Conservation (phyloP, 2,113 vertebrate genomes). For the Bubo blakistoni region DNA sequence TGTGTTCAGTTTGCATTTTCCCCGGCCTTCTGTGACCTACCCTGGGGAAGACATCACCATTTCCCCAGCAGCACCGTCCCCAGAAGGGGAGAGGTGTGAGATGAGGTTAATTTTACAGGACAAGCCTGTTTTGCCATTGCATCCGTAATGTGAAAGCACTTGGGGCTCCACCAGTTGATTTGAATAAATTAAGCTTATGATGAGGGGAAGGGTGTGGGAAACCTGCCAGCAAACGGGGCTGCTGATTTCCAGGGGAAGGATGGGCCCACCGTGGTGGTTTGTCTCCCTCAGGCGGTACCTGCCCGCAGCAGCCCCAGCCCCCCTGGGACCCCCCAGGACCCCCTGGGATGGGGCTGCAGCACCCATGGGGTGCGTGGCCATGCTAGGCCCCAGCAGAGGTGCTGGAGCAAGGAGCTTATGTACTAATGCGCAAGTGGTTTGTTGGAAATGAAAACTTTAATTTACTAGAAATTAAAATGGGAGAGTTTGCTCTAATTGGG, state of each 20-base stretch:
- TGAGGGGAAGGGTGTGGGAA: neutral
- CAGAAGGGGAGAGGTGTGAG: neutral
- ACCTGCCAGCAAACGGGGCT: neutral
- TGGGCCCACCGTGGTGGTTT: neutral
- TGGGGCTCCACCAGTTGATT: accelerated
- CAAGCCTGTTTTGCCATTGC: neutral
- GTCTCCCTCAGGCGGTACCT: conserved; percentile 46
- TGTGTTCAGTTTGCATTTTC: neutral
- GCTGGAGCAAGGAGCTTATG: neutral
- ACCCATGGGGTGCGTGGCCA: neutral
- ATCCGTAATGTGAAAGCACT: accelerated
- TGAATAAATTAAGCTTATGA: accelerated
- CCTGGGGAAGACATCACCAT: neutral
- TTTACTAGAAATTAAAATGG: neutral
- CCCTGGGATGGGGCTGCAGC: too few relatives aligned
- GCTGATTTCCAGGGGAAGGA: neutral
- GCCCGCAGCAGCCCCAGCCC: neutral
- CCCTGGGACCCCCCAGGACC: neutral
- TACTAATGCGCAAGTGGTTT: neutral
- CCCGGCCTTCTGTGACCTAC: neutral
- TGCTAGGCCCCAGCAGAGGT: neutral
- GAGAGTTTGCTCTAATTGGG: neutral
- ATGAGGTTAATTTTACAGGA: neutral
- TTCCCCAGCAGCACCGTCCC: accelerated
- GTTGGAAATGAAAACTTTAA: neutral